A percentile compares a stretch with the other conserved stretches of the same genome.
These are phyloP conservation scores for Rallus crepitans DNA, from an alignment of 2,797 vertebrate genomes.

Conservation along the genomic window DNA sequence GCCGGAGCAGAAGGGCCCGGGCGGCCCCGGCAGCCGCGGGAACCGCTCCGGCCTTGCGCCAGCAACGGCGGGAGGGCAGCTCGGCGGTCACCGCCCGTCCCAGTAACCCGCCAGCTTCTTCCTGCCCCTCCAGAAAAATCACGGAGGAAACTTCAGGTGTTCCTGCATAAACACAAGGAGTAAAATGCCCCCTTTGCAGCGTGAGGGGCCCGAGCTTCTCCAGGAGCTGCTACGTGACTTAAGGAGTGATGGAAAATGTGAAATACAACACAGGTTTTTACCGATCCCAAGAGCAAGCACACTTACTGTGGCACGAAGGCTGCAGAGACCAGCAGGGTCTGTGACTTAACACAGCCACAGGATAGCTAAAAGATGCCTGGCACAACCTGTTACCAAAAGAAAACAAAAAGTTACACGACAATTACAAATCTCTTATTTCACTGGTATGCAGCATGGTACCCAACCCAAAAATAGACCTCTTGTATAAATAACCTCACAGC, in stretches of 20 bases:
- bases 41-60: not conserved
- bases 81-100: not conserved
- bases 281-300: rapidly evolving
- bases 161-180: rapidly evolving
- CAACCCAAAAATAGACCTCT: too few species aligned
- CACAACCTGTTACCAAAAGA: not conserved
- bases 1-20: not conserved
- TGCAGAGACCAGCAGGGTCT: not conserved
- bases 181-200: not conserved
- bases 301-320: not conserved
- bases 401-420: not conserved
- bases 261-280: not conserved
- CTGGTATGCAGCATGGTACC: not conserved
- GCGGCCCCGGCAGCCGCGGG: not conserved
- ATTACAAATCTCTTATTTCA: not conserved
- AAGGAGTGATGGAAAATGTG: not conserved
- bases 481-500: not conserved
- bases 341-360: rapidly evolving
- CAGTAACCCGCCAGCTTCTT: rapidly evolving
- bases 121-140: not conserved
- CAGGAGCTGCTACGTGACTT: not conserved
- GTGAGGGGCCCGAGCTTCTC: not conserved
- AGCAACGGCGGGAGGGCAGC: not conserved
- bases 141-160: not conserved
- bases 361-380: not conserved